Conservation (phyloP, 2,888 invertebrate species). For the Lagria hirta region DNA sequence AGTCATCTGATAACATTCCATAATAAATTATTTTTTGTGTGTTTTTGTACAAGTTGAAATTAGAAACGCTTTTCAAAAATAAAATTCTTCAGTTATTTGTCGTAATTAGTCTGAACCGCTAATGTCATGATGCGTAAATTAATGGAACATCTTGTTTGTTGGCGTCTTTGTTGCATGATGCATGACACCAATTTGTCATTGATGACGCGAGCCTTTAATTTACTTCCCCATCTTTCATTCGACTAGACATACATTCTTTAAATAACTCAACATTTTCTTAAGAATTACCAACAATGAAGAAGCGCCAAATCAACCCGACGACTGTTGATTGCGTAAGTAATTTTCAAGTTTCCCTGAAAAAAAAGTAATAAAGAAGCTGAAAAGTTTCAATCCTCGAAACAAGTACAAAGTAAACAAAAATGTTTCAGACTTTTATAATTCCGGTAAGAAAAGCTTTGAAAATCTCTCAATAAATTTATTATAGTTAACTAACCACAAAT, state of each 20-base stretch:
- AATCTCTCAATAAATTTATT: too few relatives aligned
- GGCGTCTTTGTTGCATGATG: constrained; percentile 29
- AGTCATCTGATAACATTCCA: too few relatives aligned
- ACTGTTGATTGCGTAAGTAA: constrained; percentile 5
- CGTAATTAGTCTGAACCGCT: constrained; percentile 19
- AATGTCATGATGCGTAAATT: constrained; percentile 25
- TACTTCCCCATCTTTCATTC: constrained; percentile 30
- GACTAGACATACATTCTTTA: constrained; percentile 17
- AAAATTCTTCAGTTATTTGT: constrained; percentile 20
- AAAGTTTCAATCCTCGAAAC: constrained; percentile 14
- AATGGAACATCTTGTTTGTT: constrained; percentile 31
- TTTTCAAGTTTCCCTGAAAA: constrained; percentile 12
- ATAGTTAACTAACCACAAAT: too few relatives aligned
- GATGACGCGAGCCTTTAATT: constrained; percentile 33
- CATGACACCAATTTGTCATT: constrained; percentile 36
- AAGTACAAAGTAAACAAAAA: constrained; percentile 39
- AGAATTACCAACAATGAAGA: constrained; percentile 12
- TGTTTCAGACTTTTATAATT: constrained; percentile 37
- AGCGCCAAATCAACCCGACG: too few relatives aligned
- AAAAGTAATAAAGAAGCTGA: constrained; percentile 18
- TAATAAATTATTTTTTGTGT: too few relatives aligned
- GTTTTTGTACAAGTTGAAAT: too few relatives aligned
- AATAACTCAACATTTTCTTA: constrained; percentile 11
- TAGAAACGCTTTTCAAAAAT: too few relatives aligned
- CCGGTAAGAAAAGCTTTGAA: constrained; percentile 40